phyloP scores from a whole-genome alignment of 2,888 invertebrate genomes.

The Ophioninae sp. region DNA sequence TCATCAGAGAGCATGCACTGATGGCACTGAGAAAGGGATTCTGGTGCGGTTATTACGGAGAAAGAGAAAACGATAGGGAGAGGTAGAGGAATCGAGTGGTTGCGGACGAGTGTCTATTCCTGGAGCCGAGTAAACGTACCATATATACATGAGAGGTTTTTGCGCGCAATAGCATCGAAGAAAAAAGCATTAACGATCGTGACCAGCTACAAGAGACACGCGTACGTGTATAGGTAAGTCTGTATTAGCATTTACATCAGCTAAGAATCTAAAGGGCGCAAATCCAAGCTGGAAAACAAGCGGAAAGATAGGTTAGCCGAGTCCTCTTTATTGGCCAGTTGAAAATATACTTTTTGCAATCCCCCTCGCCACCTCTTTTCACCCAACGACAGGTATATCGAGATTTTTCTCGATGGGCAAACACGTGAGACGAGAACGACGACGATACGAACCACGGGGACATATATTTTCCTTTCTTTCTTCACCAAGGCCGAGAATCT shows the following conservation, averaged over 20 bases:
- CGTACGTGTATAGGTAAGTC: conserved; percentile 1
- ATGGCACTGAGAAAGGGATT: conserved; percentile 30
- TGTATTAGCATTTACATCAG: not conserved
- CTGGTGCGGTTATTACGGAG: conserved; percentile 8
- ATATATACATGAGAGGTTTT: conserved; percentile 30
- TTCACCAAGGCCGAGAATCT: conserved; percentile 47
- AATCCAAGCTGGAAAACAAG: not conserved
- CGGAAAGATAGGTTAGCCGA: not conserved
- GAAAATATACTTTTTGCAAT: not conserved
- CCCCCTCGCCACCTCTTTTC: conserved; percentile 1
- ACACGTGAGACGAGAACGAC: conserved; percentile 26
- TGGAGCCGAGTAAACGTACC: conserved; percentile 46
- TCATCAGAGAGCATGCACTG: conserved; percentile 50
- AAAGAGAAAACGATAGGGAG: conserved; percentile 21
- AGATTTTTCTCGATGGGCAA: conserved; percentile 44
- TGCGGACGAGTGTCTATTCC: conserved; percentile 55
- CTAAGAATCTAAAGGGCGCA: not conserved
- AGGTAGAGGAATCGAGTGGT: conserved; percentile 38
- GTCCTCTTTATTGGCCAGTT: not conserved
- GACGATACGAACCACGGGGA: conserved; percentile 8
- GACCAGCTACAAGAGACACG: conserved; percentile 40
- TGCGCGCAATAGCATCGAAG: conserved; percentile 37
- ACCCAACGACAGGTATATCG: conserved; percentile 25
- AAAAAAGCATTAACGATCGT: conserved; percentile 52
- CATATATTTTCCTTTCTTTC: conserved; percentile 31